A percentile compares a stretch with the other conserved stretches of the same genome.
These are phyloP conservation scores for Tokudaia tokunoshimensis DNA, from an alignment of 2,797 vertebrate species.

Conservation along the genomic window DNA sequence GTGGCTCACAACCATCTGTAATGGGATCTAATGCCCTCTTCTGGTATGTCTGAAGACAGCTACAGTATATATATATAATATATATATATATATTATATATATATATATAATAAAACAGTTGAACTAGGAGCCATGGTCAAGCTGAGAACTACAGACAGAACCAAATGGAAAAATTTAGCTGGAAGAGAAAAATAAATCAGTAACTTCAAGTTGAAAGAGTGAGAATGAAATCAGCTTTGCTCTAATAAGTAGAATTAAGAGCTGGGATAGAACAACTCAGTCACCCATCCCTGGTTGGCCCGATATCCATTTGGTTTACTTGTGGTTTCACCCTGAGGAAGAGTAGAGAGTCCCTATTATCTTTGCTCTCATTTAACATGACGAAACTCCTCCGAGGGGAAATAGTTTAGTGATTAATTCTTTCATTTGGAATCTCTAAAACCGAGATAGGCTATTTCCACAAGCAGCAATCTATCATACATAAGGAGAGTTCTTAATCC, in stretches of 20 bases:
- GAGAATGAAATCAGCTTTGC: not conserved
- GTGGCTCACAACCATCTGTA: no score
- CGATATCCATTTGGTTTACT: slow-evolving; percentile 3
- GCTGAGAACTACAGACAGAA: not conserved
- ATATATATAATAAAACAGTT: no score
- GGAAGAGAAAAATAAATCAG: not conserved
- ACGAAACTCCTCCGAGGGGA: slow-evolving; percentile 53
- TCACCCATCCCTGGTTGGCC: not conserved
- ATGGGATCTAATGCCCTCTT: no score
- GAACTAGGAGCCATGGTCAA: slow-evolving; percentile 14
- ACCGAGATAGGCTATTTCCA: slow-evolving; percentile 72
- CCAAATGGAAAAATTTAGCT: not conserved
- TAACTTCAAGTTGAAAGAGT: not conserved
- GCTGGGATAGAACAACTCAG: slow-evolving; percentile 38
- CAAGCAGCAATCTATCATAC: slow-evolving; percentile 80
- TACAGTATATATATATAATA: no score
- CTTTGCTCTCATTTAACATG: slow-evolving; percentile 42
- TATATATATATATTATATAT: no score
- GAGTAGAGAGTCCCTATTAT: slow-evolving; percentile 51
- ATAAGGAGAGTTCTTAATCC: slow-evolving; percentile 73
- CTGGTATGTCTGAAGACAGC: no score
- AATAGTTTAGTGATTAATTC: slow-evolving; percentile 65
- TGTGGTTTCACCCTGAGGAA: slow-evolving; percentile 32
- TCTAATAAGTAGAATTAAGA: not conserved
- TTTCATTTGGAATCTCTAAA: slow-evolving; percentile 71